phyloP scores from a whole-genome alignment of 1,140 invertebrate genomes.

The Bemisia tabaci region DNA sequence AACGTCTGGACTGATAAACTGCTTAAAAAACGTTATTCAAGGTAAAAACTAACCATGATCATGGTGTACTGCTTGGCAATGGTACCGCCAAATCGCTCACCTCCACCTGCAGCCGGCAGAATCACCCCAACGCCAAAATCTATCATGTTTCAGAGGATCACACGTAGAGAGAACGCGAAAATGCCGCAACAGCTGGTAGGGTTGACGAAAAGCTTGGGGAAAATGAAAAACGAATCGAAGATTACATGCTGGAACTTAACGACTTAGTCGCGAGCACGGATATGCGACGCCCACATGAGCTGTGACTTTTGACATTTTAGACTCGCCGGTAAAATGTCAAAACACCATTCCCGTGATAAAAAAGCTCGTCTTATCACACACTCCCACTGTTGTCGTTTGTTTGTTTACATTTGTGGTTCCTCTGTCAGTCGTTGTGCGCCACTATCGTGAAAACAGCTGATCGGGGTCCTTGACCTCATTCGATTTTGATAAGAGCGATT shows the following conservation, averaged over 20 bases:
- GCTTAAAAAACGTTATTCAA: too few species aligned
- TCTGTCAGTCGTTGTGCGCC: neutral
- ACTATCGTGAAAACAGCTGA: too few species aligned
- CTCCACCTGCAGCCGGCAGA: conserved; percentile 33
- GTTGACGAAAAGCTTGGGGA: too few species aligned
- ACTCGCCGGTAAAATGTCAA: neutral
- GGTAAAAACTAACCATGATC: conserved; percentile 19
- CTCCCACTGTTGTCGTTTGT: too few species aligned
- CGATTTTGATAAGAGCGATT: too few species aligned
- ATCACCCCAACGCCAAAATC: conserved; percentile 26
- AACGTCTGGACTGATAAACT: too few species aligned
- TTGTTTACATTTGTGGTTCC: neutral
- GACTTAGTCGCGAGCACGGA: too few species aligned
- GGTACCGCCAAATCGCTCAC: conserved; percentile 29
- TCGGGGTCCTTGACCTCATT: too few species aligned
- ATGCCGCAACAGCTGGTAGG: too few species aligned
- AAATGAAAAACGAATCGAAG: too few species aligned
- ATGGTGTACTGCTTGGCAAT: conserved; percentile 33
- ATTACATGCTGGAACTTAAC: too few species aligned
- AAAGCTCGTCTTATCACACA: too few species aligned
- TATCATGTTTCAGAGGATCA: conserved; percentile 11
- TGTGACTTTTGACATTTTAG: neutral
- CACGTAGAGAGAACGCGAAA: neutral
- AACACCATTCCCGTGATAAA: neutral
- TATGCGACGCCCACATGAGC: neutral